Conservation (phyloP, 2,797 vertebrate genomes). For the Semaprochilodus insignis region DNA sequence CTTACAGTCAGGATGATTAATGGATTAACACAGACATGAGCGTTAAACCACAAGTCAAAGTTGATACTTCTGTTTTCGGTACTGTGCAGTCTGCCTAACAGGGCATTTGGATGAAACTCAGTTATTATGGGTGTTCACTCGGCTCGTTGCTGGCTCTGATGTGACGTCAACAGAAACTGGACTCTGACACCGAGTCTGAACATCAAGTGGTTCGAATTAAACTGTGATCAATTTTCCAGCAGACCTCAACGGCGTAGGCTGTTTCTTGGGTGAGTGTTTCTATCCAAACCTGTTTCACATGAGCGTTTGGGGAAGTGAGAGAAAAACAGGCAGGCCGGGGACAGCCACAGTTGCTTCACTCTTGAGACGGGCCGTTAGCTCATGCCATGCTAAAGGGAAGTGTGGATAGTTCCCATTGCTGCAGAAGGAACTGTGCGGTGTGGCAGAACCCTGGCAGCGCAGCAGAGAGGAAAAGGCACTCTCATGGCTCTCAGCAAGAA, state of each 20-base stretch:
- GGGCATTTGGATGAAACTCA: constrained; percentile 1
- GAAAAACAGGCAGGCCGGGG: constrained; percentile 11
- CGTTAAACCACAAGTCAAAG: constrained; percentile 36
- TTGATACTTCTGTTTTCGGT: constrained; percentile 31
- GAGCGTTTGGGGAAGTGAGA: constrained; percentile 48
- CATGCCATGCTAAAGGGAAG: constrained; percentile 28
- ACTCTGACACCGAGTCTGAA: neutral
- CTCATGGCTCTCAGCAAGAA: constrained; percentile 25
- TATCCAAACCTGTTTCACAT: neutral
- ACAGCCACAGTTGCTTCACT: constrained; percentile 31
- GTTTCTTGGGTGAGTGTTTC: constrained; percentile 19
- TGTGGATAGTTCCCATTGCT: constrained; percentile 19
- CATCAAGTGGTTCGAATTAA: constrained; percentile 18
- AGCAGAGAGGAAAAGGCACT: constrained; percentile 37
- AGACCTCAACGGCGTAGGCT: neutral
- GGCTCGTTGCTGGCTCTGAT: neutral
- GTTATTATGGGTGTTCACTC: neutral
- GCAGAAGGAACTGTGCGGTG: constrained; percentile 35
- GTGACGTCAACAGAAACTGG: neutral
- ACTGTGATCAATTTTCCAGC: neutral
- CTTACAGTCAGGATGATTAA: constrained; percentile 37
- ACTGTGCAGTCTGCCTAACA: neutral
- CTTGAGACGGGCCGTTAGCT: neutral
- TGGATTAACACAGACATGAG: constrained; percentile 10
- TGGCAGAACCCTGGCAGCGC: neutral